Evolutionary conservation across 2,888 invertebrate species (phyloP).

Genomic region (Ochlodes sylvanus): DNA sequence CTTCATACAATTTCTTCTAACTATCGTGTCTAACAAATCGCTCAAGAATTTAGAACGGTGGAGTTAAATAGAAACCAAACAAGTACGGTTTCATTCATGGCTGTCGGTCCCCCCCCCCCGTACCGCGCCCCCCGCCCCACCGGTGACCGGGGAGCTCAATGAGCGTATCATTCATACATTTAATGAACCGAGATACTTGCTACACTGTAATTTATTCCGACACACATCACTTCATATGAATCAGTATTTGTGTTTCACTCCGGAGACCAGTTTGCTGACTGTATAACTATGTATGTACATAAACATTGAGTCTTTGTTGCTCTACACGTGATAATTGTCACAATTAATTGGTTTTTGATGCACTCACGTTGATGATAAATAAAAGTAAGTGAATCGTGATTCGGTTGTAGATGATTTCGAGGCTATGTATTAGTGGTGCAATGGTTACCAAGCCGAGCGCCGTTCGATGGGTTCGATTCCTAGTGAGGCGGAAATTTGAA

Average conservation of each 20-base stretch:
- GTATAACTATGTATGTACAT: neutral
- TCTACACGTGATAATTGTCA: neutral
- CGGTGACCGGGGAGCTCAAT: constrained; percentile 41
- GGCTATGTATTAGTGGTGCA: too few relatives aligned
- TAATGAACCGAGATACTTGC: constrained; percentile 52
- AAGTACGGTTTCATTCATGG: constrained; percentile 50
- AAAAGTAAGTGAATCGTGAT: too few relatives aligned
- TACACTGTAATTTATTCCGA: constrained; percentile 46
- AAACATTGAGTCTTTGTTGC: constrained; percentile 12
- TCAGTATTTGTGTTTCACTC: constrained; percentile 34
- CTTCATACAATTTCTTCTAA: constrained; percentile 11
- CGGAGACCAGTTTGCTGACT: constrained; percentile 23
- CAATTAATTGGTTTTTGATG: neutral
- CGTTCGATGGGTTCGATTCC: too few relatives aligned
- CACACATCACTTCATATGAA: constrained; percentile 43
- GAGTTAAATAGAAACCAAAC: constrained; percentile 31
- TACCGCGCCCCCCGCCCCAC: too few relatives aligned
- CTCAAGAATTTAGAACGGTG: constrained; percentile 23
- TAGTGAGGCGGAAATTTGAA: too few relatives aligned
- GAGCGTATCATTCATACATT: constrained; percentile 55
- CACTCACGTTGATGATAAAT: neutral
- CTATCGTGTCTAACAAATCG: constrained; percentile 19
- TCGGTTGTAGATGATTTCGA: too few relatives aligned
- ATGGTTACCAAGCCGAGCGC: too few relatives aligned
- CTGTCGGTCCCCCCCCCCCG: constrained; percentile 44